Base-by-base conservation (phyloP, 2,113 vertebrate species). In the Gopherus flavomarginatus region DNA sequence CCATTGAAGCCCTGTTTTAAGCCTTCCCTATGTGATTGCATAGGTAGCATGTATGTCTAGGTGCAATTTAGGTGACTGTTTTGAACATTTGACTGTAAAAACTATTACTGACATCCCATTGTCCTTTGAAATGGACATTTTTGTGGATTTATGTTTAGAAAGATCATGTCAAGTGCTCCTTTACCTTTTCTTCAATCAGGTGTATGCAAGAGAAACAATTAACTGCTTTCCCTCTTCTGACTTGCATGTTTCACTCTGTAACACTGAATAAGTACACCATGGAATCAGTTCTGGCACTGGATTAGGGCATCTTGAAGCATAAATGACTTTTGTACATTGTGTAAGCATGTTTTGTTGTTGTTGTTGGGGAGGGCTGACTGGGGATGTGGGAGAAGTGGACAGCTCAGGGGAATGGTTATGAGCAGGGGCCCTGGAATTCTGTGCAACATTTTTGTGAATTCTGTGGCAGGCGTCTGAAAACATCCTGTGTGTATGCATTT, bases 401-500 rank as follows among this genome's bases (percentile, higher is more conserved):
- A 90, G 90, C 88, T 96, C 5, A 93, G 72, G 31, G 35, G 19
- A 72, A 24, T 11, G 2, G 21, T n/a, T n/a, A 59, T 16, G 0
- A 89, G 75, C 0, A 0, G 75, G 88, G 81, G 95, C 1, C 0
- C 27, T 0, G 92, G 84, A 97, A 79, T 11, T 0, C 1, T 89
- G 89, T 86, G 84, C 57, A 84, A 84, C 22, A 0, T 90, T 95
- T 81, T 94, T 93, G 57, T 1, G 1, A 80, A 86, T 94, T 95
- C 90, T 95, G 78, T 72, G 85, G 86, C 85, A 94, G 86, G 86
- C 92, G 91, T 94, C 91, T 95, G 93, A 95, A 96, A 98, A 95
- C 81, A 93, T 59, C 87, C 90, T 90, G 65, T 87, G 94, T 93
- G 92, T 85, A 84, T 5, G 24, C 83, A 83, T 95, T 94, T 94